Evolutionary conservation across 2,797 vertebrate species (phyloP), one percentile per base, ranked within the genome.

Genomic region (Erithacus rubecula): DNA sequence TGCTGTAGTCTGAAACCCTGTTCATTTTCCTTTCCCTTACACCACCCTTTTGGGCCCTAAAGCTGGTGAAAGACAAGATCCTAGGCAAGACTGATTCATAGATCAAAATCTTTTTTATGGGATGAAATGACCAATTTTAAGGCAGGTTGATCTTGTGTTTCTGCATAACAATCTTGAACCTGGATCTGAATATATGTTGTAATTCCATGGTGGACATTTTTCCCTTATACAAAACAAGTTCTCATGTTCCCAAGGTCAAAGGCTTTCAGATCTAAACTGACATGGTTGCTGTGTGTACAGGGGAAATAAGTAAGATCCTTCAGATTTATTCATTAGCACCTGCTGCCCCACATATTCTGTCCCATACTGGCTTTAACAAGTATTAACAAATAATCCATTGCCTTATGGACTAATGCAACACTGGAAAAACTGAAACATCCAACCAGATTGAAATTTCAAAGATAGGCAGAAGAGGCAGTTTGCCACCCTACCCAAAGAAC

Each of bases 91-190:
- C 30, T 53, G 65, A 85, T 53, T 80, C 49, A 43, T 10, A 75
- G 41, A 49, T 53, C 29, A 43, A 46, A 70, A 58, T 55, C 3
- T 52, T 60, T 71, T 71, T 69, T 6, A 37, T 52, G 24, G 29
- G 29, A 55, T 41, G 26, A 26, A 75, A 51, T 37, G 80, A 39
- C 1, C 11, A 43, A 32, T 56, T 78, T 69, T 27, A 78, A 83
- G 36, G 39, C 37, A 72, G 26, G 10, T 7, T 15, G 0, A 1
- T 19, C 16, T 32, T 2, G 2, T 20, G 20, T 44, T 89, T 68
- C 36, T 75, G 43, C 9, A 26, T 27, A 65, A 67, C 16, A 24
- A 79, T n/a, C n/a, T 41, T 36, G 17, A 65, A 74, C 17, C 29
- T 60, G 24, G 12, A 37, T 51, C 18, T 41, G n/a, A 53, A 47